Conservation (phyloP, 2,113 vertebrate genomes). For the Pseudonaja textilis region DNA sequence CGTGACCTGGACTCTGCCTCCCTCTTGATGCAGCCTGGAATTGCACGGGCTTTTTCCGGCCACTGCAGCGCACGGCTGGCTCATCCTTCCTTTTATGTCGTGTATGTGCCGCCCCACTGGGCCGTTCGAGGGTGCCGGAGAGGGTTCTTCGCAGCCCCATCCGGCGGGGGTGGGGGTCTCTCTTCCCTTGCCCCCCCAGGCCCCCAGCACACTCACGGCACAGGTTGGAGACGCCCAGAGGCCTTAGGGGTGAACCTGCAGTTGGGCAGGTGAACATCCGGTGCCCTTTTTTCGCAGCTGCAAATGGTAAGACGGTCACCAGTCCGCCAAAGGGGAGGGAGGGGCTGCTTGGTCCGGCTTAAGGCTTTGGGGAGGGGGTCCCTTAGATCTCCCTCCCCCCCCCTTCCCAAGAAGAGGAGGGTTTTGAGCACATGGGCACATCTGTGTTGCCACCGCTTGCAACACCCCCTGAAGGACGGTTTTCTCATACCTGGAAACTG, state of each 20-base stretch:
- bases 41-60: too few relatives aligned
- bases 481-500: neutral
- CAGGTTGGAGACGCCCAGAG: neutral
- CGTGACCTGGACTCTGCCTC: too few relatives aligned
- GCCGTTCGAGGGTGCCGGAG: too few relatives aligned
- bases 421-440: too few relatives aligned
- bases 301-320: neutral
- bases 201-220: neutral
- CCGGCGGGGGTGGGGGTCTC: neutral
- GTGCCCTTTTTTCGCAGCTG: neutral
- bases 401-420: neutral
- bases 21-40: too few relatives aligned
- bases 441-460: neutral
- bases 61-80: too few relatives aligned
- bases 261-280: neutral
- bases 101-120: too few relatives aligned
- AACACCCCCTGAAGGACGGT: neutral
- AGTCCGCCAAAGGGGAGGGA: too few relatives aligned
- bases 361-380: neutral
- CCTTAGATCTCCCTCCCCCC: neutral
- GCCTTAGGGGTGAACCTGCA: accelerated
- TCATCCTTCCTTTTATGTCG: too few relatives aligned
- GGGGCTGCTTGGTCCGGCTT: neutral
- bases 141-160: neutral
- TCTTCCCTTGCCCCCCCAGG: neutral